phyloP scores from a whole-genome alignment of 92 coral and sea anemone genomes.

The Porites lobata region DNA sequence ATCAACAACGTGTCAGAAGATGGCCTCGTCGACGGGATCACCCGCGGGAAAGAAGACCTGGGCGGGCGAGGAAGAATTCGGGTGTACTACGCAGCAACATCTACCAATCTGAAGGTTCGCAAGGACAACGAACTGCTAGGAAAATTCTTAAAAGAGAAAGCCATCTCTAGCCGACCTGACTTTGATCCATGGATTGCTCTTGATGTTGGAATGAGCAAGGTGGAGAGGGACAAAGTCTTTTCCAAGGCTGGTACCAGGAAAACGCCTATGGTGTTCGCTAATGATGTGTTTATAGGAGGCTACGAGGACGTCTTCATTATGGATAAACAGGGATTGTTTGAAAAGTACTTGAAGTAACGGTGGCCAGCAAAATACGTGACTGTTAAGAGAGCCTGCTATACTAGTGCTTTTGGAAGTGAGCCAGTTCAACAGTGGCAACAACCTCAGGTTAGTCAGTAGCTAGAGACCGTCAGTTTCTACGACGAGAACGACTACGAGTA shows the following conservation, averaged over 20 bases:
- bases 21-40: slow-evolving; percentile 16
- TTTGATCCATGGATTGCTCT: slow-evolving; percentile 88
- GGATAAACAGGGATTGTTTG: slow-evolving; percentile 91
- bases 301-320: slow-evolving; percentile 89
- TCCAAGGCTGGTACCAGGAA: slow-evolving; percentile 88
- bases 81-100: slow-evolving; percentile 91
- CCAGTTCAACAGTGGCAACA: not conserved
- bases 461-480: too few relatives aligned
- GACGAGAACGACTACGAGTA: too few relatives aligned
- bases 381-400: not conserved
- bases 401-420: not conserved
- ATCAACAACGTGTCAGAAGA: slow-evolving; percentile 84
- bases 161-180: slow-evolving; percentile 68
- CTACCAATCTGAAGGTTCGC: slow-evolving; percentile 82
- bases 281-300: slow-evolving; percentile 84
- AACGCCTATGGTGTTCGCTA: slow-evolving; percentile 91
- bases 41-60: slow-evolving; percentile 54
- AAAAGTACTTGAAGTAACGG: slow-evolving; percentile 46
- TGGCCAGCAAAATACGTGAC: not conserved
- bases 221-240: slow-evolving; percentile 87
- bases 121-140: slow-evolving; percentile 83
- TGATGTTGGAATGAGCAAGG: slow-evolving; percentile 83
- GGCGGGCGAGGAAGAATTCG: slow-evolving; percentile 81
- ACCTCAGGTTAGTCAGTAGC: too few relatives aligned
- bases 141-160: slow-evolving; percentile 80